Conservation (phyloP, 92 coral and sea anemone genomes). For the Nematostella vectensis region DNA sequence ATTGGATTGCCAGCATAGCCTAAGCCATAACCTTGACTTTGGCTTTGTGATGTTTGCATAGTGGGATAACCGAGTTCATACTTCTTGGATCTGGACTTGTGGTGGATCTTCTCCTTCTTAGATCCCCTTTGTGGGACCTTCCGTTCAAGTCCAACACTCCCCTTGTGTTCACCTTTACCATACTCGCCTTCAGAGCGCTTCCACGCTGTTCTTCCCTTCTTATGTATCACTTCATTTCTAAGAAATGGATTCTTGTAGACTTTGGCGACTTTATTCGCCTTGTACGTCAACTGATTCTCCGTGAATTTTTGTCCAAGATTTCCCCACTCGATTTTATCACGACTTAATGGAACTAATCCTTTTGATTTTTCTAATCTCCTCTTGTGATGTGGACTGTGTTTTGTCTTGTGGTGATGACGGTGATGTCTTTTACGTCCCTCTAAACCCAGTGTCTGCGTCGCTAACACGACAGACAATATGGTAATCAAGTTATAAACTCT, state of each 20-base stretch:
- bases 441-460: conserved; percentile 4
- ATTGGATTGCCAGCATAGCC: too few relatives aligned
- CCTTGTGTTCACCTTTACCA: too few relatives aligned
- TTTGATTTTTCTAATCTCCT: conserved; percentile 1
- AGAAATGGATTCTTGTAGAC: too few relatives aligned
- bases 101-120: background rate
- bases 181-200: too few relatives aligned
- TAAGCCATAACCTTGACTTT: too few relatives aligned
- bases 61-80: background rate
- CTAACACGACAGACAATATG: conserved; percentile 15
- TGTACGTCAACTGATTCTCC: background rate
- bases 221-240: too few relatives aligned
- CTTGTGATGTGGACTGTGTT: background rate
- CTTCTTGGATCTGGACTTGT: background rate
- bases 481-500: conserved; percentile 26
- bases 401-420: background rate
- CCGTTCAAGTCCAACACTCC: background rate
- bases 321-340: background rate
- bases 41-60: too few relatives aligned
- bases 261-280: background rate
- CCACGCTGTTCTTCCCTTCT: too few relatives aligned
- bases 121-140: background rate
- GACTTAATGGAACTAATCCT: too few relatives aligned
- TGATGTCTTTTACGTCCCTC: conserved; percentile 2
- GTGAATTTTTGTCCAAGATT: background rate